Conservation (phyloP, 2,797 vertebrate species). For the Spinibarbus caldwelli region DNA sequence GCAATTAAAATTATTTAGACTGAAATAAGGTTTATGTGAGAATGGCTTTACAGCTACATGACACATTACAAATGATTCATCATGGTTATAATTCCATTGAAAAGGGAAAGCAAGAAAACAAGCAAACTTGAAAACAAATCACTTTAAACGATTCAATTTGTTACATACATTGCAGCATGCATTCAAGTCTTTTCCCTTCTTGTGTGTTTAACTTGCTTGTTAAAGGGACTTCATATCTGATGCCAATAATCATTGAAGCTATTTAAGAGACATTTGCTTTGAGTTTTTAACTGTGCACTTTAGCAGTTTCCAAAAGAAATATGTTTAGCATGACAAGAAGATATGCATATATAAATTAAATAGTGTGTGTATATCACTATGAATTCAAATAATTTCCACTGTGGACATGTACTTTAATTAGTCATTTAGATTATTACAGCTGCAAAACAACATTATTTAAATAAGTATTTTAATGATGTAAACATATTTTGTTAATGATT, state of each 20-base stretch:
- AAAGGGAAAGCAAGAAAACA: constrained; percentile 67
- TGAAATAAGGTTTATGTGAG: constrained; percentile 70
- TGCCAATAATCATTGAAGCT: constrained; percentile 89
- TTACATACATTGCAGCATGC: constrained; percentile 86
- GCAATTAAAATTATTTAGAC: constrained; percentile 60
- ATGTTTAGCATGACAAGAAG: constrained; percentile 58
- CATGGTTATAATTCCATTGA: constrained; percentile 84
- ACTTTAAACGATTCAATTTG: constrained; percentile 64
- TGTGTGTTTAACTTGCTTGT: constrained; percentile 88
- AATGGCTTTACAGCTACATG: constrained; percentile 79
- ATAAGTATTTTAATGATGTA: constrained; percentile 83
- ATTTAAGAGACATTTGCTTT: constrained; percentile 85
- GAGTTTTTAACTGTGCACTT: constrained; percentile 81
- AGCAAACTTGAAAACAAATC: constrained; percentile 77
- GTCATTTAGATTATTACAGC: constrained; percentile 90
- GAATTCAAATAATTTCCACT: constrained; percentile 75
- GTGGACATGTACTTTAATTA: constrained; percentile 88
- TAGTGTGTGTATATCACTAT: constrained; percentile 78
- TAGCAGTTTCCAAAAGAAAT: constrained; percentile 80
- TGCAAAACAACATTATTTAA: constrained; percentile 85
- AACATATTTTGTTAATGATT: constrained; percentile 94
- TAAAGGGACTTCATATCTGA: constrained; percentile 93
- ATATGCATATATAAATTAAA: constrained; percentile 60
- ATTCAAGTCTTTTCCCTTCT: constrained; percentile 79
- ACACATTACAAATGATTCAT: constrained; percentile 82